A percentile compares a stretch with the other conserved stretches of the same genome.
Conservation (phyloP, 2,113 vertebrate genomes). For the Rafetus swinhoei region DNA sequence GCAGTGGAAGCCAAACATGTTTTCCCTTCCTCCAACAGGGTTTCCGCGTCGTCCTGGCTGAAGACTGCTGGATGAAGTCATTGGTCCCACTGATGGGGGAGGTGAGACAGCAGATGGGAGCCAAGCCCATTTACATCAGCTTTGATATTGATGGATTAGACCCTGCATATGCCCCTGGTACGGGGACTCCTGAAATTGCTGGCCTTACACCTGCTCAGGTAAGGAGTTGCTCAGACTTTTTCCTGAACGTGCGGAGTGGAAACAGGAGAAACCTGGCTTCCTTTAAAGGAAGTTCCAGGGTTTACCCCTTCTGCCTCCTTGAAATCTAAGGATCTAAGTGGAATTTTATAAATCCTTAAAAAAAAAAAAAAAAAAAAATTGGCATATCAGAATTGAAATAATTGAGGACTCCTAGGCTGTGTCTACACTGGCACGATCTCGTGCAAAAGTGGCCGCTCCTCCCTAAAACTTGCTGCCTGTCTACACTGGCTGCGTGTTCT, state of each 20-base stretch:
- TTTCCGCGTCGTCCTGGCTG: slow-evolving; percentile 88
- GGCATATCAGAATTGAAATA: background rate
- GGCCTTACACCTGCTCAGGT: slow-evolving; percentile 95
- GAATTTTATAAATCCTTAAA: accelerated
- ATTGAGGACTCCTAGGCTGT: background rate
- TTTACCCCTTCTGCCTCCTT: accelerated
- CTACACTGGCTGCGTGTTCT: too few species aligned
- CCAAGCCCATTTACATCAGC: slow-evolving; percentile 87
- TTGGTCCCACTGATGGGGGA: slow-evolving; percentile 91
- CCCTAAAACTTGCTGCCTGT: too few species aligned
- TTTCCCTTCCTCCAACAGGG: slow-evolving; percentile 72
- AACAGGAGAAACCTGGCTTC: accelerated
- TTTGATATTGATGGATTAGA: slow-evolving; percentile 95
- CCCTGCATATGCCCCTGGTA: slow-evolving; percentile 92
- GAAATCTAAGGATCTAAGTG: background rate
- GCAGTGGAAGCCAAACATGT: accelerated
- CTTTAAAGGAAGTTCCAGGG: accelerated
- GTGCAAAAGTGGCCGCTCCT: too few species aligned
- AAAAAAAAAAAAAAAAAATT: background rate
- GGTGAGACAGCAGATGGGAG: slow-evolving; percentile 88
- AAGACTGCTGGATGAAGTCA: slow-evolving; percentile 93
- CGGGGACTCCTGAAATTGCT: slow-evolving; percentile 91
- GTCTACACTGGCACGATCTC: too few species aligned
- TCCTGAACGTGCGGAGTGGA: background rate
- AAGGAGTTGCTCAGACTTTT: background rate